phyloP scores from a whole-genome alignment of 1,140 invertebrate species.

The Archegozetes longisetosus region DNA sequence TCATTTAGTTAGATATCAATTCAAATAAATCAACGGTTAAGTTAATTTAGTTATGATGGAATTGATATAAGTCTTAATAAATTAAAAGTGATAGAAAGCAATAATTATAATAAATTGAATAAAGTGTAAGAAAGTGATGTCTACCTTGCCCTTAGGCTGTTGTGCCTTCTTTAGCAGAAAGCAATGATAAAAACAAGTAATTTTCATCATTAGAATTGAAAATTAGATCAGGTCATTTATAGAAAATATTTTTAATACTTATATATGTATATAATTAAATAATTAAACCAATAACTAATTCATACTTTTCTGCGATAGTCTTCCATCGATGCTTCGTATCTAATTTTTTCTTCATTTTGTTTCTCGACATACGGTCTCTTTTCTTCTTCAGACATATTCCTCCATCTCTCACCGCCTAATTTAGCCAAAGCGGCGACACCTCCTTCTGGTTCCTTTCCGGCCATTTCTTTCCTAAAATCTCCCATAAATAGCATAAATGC shows the following conservation, averaged over 20 bases:
- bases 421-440: conserved; percentile 26
- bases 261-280: neutral
- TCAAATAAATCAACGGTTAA: no score
- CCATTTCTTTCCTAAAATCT: conserved; percentile 26
- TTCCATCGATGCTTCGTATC: conserved; percentile 24
- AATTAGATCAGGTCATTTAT: no score
- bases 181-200: neutral
- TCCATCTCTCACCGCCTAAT: conserved; percentile 24
- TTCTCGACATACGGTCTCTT: conserved; percentile 25
- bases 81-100: no score
- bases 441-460: conserved; percentile 25
- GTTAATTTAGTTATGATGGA: no score
- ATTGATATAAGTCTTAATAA: no score
- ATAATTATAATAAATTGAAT: no score
- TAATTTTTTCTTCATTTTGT: conserved; percentile 23
- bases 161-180: neutral
- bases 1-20: no score
- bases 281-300: neutral
- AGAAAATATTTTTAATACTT: no score
- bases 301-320: conserved; percentile 24
- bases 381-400: conserved; percentile 24
- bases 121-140: neutral
- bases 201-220: no score
- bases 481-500: conserved; percentile 27
- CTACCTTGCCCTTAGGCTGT: neutral